Evolutionary conservation across 2,113 vertebrate genomes (phyloP).

Genomic region (Excalfactoria chinensis): DNA sequence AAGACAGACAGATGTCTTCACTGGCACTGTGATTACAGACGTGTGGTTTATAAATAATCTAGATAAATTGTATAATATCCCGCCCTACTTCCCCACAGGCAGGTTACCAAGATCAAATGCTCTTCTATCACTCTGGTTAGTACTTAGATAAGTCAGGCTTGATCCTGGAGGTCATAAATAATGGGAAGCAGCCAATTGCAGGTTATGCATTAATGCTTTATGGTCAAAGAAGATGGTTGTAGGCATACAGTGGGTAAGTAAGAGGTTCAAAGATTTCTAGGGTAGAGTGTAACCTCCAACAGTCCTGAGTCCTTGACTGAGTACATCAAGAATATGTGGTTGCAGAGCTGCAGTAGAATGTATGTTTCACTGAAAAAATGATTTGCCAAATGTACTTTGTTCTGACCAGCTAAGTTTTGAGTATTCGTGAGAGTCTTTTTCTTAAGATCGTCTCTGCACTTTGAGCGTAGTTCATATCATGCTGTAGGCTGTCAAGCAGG

Average conservation of each 20-base stretch:
- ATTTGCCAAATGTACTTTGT: not conserved
- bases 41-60: not conserved
- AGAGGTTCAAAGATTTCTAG: not conserved
- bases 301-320: not conserved
- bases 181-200: not conserved
- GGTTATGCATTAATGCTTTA: not conserved
- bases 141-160: not conserved
- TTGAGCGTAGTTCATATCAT: not conserved
- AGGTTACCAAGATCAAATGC: not conserved
- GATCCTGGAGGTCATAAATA: not conserved
- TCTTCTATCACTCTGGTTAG: not conserved
- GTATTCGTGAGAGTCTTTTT: not conserved
- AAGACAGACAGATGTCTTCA: not conserved
- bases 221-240: not conserved
- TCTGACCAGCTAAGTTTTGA: not conserved
- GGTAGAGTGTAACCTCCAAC: not conserved
- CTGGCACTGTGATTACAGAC: not conserved
- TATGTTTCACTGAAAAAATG: not conserved
- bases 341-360: not conserved
- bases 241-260: not conserved
- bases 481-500: not conserved
- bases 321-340: fast-evolving
- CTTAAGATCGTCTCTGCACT: not conserved
- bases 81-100: not conserved
- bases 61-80: not conserved